These are phyloP conservation scores for Sebastes itinus DNA, from an alignment of 2,797 vertebrate species.

Conservation along the genomic window DNA sequence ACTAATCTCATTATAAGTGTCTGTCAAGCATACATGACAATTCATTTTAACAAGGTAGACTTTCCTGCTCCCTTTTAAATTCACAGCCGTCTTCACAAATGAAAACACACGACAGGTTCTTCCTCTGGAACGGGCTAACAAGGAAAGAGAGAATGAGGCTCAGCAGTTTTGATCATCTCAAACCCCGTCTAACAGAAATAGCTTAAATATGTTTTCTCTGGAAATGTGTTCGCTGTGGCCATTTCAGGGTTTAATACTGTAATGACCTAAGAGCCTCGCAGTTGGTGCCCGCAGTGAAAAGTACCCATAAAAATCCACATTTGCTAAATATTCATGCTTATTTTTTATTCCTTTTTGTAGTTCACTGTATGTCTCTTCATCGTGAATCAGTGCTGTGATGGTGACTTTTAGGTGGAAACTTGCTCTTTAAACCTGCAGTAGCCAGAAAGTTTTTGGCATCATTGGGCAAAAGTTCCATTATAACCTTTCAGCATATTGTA, in stretches of 20 bases:
- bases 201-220: conserved; percentile 65
- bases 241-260: conserved; percentile 54
- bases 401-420: conserved; percentile 7
- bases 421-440: background rate
- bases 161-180: conserved; percentile 74
- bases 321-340: conserved; percentile 59
- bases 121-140: conserved; percentile 65
- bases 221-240: conserved; percentile 68
- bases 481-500: too few species aligned
- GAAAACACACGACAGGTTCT: conserved; percentile 76
- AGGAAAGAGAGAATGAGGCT: conserved; percentile 50
- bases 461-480: too few species aligned
- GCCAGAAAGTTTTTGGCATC: too few species aligned
- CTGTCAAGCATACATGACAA: conserved; percentile 78
- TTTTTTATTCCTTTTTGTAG: conserved; percentile 44
- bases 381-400: conserved; percentile 1
- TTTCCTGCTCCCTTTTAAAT: conserved; percentile 63
- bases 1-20: conserved; percentile 81
- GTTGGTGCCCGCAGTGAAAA: conserved; percentile 40
- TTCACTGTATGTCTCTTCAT: conserved; percentile 26
- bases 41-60: conserved; percentile 76
- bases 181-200: conserved; percentile 57
- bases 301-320: conserved; percentile 57
- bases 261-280: conserved; percentile 59
- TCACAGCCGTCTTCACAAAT: conserved; percentile 63